Conservation (phyloP, 2,113 vertebrate species). For the Toxotes jaculatrix region DNA sequence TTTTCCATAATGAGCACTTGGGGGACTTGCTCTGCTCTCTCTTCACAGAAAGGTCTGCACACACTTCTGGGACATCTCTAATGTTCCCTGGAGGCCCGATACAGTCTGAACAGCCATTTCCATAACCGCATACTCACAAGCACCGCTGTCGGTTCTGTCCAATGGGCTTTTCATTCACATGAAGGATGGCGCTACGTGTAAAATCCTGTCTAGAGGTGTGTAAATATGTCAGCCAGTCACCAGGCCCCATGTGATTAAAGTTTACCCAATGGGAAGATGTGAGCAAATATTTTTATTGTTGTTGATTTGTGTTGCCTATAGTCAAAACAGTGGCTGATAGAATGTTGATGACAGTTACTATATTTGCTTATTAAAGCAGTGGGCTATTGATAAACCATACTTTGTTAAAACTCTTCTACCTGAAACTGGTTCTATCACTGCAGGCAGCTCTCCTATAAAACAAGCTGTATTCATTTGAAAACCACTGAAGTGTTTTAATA, state of each 20-base stretch:
- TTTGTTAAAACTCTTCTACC: too few relatives aligned
- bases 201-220: slow-evolving; percentile 6
- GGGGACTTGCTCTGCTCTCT: slow-evolving; percentile 45
- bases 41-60: slow-evolving; percentile 38
- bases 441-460: slow-evolving; percentile 16
- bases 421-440: neutral
- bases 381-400: too few relatives aligned
- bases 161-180: neutral
- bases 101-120: slow-evolving; percentile 61
- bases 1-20: slow-evolving; percentile 70
- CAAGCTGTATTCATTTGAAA: slow-evolving; percentile 29
- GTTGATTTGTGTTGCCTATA: too few relatives aligned
- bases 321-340: too few relatives aligned
- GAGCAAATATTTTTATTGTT: too few relatives aligned
- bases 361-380: too few relatives aligned
- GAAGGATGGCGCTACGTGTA: neutral
- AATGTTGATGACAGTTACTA: too few relatives aligned
- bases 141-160: neutral
- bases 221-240: slow-evolving; percentile 20
- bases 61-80: slow-evolving; percentile 59
- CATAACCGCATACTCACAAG: slow-evolving; percentile 43
- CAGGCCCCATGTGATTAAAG: neutral
- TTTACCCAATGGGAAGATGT: neutral
- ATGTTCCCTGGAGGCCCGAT: slow-evolving; percentile 37
- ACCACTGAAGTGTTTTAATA: slow-evolving; percentile 27